Base-by-base conservation (phyloP, 1,140 invertebrate genomes). In the Ceratosolen solmsi region DNA sequence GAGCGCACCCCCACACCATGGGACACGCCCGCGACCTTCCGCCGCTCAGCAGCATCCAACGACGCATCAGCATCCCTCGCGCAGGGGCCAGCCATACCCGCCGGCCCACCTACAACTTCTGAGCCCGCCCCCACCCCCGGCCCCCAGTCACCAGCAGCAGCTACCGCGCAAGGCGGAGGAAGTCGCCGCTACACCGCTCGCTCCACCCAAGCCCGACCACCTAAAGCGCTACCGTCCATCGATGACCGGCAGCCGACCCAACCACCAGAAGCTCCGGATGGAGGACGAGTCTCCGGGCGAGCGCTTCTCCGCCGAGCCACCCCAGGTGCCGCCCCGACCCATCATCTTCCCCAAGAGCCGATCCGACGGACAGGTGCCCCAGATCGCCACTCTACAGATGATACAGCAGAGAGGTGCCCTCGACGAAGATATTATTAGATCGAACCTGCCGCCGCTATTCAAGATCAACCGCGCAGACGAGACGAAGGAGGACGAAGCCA, bases 301-400 rank as follows among this genome's bases (percentile, higher is more conserved):
- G 38, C 86, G 87, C 68, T 90, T 90, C 68, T 87, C 90, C 0
- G 87, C 87, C n/a, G 90, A 92, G 82, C 90, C 91, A 30, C 91
- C 92, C 0, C 90, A 90, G 38, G 84, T 90, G 0, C 90, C 92
- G 15, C 91, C 92, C 0, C 87, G 88, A 58, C 91, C 92, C 0
- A 87, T 91, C 1, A 84, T 90, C 7, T 90, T 90, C 17, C 87
- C 89, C 2, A 89, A 90, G 72, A 88, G 90, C 7, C 87, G 88
- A 79, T 88, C 84, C 9, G 88, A 88, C 74, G 84, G 88, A 72
- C 70, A 90, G 27, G 79, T 88, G 9, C 87, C 89, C 0, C 85
- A 88, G 36, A 84, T 92, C 17, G 85, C 91, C 2, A 95, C 94
- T 0, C 87, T 95, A 41, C 94, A 95, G 87, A 95, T 95, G 94